Conservation (phyloP, 2,113 vertebrate species). For the Orcinus orca region DNA sequence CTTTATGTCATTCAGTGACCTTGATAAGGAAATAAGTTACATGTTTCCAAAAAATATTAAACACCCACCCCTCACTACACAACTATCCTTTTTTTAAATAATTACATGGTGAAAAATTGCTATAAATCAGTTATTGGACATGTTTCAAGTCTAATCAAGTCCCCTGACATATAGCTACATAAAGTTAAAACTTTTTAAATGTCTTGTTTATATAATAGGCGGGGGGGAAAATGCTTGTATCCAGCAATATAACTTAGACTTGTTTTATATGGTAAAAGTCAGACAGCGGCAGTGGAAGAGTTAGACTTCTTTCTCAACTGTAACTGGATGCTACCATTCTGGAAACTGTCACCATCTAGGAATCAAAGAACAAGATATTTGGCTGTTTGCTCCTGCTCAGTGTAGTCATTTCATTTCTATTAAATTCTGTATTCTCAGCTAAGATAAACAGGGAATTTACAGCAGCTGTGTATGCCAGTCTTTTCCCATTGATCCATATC, state of each 20-base stretch:
- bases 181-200: neutral
- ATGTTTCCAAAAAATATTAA: conserved; percentile 51
- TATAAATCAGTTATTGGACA: neutral
- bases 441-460: neutral
- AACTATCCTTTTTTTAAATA: neutral
- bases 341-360: neutral
- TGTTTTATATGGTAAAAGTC: neutral
- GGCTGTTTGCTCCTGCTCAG: neutral
- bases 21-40: conserved; percentile 57
- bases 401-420: neutral
- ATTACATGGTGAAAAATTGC: neutral
- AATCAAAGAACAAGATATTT: neutral
- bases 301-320: neutral
- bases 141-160: neutral
- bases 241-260: neutral
- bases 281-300: neutral
- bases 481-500: neutral
- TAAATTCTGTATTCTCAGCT: neutral
- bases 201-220: neutral
- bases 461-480: neutral
- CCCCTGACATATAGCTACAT: neutral
- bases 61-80: neutral
- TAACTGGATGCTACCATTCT: neutral
- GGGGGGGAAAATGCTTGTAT: neutral
- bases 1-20: conserved; percentile 33